Evolutionary conservation across 2,113 vertebrate species (phyloP), one percentile per base, ranked within the genome.

Genomic region (Falcunculus frontatus): DNA sequence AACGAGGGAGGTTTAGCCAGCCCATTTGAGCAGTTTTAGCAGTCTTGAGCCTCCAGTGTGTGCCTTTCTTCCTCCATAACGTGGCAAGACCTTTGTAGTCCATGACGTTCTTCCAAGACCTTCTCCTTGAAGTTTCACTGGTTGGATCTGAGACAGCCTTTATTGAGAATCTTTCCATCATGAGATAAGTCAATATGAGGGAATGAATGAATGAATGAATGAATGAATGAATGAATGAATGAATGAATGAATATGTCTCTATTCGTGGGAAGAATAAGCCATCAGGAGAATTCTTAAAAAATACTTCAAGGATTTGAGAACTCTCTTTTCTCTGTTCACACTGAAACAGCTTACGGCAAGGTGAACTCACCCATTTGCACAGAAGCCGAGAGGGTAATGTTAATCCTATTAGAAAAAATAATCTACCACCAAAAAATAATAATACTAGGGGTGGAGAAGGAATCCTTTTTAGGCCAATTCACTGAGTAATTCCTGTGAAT

Each of bases 321-420:
- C 37, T 85, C 21, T 82, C 35, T n/a, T 93, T 84, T 78, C 29
- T 84, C 57, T 94, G 42, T 68, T 97, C 84, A 76, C 46, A 44
- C 26, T 46, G 53, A 95, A 94, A 95, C 25, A 91, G 56, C 47
- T 93, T 79, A 41, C 74, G 73, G 41, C 74, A 97, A 91, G 94
- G 87, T 90, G 47, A 96, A 87, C 52, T 93, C 69, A 79, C 63
- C 44, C 81, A n/a, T 88, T 85, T 95, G 68, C 67, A 80, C 25
- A 83, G 82, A 95, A 95, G 79, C 74, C 87, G 84, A 91, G 30
- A 67, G 30, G 46, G 82, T 57, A 75, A 60, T 12, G 26, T 77
- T 96, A 93, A 97, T 95, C 92, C 63, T 95, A 84, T 94, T 94
- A 94, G 60, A 92, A 95, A 95, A 94, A 95, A 87, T 90, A 93